Percentiles rank a stretch among this genome's conserved stretches.
phyloP scores from a whole-genome alignment of 2,797 vertebrate species.

The Mareca penelope region DNA sequence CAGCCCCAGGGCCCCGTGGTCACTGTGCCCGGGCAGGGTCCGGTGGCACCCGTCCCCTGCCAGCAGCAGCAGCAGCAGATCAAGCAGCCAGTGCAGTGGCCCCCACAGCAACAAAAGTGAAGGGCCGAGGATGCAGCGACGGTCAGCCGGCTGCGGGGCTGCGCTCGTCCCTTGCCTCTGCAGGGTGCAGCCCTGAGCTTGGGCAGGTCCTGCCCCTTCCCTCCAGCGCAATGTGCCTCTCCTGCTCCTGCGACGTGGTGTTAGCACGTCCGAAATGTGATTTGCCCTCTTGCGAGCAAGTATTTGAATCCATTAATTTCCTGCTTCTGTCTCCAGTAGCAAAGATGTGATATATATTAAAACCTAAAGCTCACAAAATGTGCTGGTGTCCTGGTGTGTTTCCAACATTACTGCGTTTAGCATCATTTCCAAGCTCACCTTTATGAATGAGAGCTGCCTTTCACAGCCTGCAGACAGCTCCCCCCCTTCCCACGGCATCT shows the following conservation, averaged over 20 bases:
- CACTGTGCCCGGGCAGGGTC: neutral
- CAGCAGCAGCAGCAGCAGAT: conserved; percentile 70
- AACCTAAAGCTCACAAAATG: neutral
- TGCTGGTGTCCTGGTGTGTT: neutral
- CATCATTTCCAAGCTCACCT: neutral
- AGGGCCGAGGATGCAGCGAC: fast-evolving
- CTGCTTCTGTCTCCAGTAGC: neutral
- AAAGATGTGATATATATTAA: conserved; percentile 52
- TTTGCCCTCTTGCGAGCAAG: neutral
- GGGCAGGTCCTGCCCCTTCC: neutral
- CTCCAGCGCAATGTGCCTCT: neutral
- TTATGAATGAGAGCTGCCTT: neutral
- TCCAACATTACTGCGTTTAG: neutral
- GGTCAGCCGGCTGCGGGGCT: neutral
- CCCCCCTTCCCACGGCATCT: neutral
- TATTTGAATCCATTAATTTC: neutral
- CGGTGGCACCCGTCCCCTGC: neutral
- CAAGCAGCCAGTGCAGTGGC: conserved; percentile 60
- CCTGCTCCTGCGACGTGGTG: neutral
- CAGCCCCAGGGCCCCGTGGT: neutral
- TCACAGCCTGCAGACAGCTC: neutral
- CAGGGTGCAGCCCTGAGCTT: neutral
- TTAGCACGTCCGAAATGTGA: neutral
- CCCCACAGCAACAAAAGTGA: conserved; percentile 61
- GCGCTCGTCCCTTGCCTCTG: neutral